A percentile compares a stretch with the other conserved stretches of the same genome.
Evolutionary conservation across 2,113 vertebrate species (phyloP).

Genomic region (Telmatochromis brichardi): DNA sequence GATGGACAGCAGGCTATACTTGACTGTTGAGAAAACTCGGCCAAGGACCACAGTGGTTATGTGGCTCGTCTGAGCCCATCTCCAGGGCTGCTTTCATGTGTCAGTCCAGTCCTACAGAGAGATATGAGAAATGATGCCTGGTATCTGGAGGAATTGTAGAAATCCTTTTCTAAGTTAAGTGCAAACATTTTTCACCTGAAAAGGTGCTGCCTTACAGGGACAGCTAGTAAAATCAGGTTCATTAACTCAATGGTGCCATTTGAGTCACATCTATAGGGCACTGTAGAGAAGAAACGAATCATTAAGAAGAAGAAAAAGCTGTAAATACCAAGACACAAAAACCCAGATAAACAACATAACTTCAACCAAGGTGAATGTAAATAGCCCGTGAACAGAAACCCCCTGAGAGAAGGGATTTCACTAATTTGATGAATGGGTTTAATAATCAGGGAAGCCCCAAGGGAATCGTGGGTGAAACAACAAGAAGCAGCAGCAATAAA

Average conservation of each 20-base stretch:
- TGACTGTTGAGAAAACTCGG: background rate
- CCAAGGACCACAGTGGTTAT: background rate
- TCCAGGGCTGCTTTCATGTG: background rate
- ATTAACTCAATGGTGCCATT: constrained; percentile 19
- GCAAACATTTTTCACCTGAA: constrained; percentile 27
- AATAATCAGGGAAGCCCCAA: constrained; percentile 33
- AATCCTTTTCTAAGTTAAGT: constrained; percentile 21
- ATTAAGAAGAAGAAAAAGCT: background rate
- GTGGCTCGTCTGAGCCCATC: background rate
- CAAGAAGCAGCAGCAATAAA: constrained; percentile 11
- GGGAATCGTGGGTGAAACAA: background rate
- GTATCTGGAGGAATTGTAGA: background rate
- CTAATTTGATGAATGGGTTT: constrained; percentile 59
- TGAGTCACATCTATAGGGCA: background rate
- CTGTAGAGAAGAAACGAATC: background rate
- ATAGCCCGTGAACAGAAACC: constrained; percentile 3
- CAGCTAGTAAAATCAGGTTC: constrained; percentile 14
- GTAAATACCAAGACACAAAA: constrained; percentile 4
- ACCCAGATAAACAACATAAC: background rate
- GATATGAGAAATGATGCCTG: background rate
- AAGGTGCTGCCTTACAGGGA: constrained; percentile 1
- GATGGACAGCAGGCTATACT: background rate
- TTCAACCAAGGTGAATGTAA: constrained; percentile 30
- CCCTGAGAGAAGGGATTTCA: constrained; percentile 10
- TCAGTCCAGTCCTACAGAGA: background rate